Conservation (phyloP, 2,888 invertebrate species). For the Synanthedon tipuliformis region DNA sequence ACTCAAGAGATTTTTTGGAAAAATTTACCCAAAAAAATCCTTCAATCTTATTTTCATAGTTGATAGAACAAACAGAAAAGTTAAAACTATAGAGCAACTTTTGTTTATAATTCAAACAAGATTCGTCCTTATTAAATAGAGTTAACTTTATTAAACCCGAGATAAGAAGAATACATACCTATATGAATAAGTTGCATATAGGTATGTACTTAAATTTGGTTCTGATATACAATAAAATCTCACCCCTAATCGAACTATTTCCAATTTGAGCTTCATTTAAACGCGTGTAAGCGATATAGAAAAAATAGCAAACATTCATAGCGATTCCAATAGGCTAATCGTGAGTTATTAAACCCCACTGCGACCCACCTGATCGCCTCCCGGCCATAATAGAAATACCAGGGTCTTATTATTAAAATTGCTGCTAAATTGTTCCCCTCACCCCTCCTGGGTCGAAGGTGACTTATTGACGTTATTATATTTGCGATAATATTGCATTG, state of each 20-base stretch:
- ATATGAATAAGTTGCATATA: neutral
- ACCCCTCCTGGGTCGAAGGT: constrained; percentile 49
- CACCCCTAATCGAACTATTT: constrained; percentile 31
- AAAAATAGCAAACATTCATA: constrained; percentile 68
- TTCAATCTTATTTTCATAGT: no score
- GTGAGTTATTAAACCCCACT: constrained; percentile 66
- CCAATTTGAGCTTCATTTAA: constrained; percentile 45
- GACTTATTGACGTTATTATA: constrained; percentile 25
- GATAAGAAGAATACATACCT: no score
- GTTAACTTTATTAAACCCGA: no score
- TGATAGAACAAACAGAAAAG: no score
- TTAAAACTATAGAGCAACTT: no score
- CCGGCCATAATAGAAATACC: constrained; percentile 70
- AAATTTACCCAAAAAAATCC: no score
- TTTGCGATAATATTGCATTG: constrained; percentile 1
- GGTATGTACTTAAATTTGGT: neutral
- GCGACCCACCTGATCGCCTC: constrained; percentile 64
- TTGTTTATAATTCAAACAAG: no score
- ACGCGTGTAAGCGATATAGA: constrained; percentile 51
- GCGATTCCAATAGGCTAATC: constrained; percentile 70
- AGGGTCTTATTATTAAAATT: constrained; percentile 71
- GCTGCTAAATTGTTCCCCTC: constrained; percentile 67
- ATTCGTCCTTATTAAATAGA: no score
- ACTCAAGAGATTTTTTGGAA: no score
- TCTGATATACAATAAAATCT: neutral